Evolutionary conservation across 2,888 invertebrate genomes (phyloP).

Genomic region (Troides helena): DNA sequence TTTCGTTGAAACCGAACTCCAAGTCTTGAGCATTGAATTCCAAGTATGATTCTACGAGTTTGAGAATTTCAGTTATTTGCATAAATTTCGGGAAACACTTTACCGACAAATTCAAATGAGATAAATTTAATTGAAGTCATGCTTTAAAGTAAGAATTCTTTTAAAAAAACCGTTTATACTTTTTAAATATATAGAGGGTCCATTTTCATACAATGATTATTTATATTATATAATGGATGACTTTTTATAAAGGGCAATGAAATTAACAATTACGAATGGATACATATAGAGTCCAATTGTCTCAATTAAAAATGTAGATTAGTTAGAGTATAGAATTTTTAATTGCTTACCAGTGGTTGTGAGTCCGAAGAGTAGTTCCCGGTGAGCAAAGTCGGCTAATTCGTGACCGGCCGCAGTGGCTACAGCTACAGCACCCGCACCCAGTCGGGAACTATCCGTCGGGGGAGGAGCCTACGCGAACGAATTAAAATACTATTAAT

Average conservation of each 20-base stretch:
- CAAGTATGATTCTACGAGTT: slow-evolving; percentile 87
- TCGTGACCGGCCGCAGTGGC: slow-evolving; percentile 88
- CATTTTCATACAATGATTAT: no score
- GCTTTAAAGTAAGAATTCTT: slow-evolving; percentile 3
- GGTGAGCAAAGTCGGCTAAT: slow-evolving; percentile 89
- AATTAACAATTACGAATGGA: no score
- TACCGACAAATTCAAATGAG: slow-evolving; percentile 32
- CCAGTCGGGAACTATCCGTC: slow-evolving; percentile 73
- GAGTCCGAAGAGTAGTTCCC: slow-evolving; percentile 91
- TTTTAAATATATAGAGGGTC: no score
- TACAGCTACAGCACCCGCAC: slow-evolving; percentile 81
- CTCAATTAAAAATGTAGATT: no score
- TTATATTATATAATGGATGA: no score
- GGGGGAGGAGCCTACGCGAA: slow-evolving; percentile 75
- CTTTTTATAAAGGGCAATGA: no score
- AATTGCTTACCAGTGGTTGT: slow-evolving; percentile 84
- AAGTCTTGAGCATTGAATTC: slow-evolving; percentile 91
- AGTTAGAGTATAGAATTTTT: neutral
- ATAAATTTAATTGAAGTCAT: slow-evolving; percentile 18
- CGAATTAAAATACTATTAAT: slow-evolving; percentile 1
- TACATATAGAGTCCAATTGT: no score
- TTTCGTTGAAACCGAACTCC: slow-evolving; percentile 95
- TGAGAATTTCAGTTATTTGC: slow-evolving; percentile 59
- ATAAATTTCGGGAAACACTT: slow-evolving; percentile 51
- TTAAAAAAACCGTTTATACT: neutral